These are phyloP conservation scores for Varanus salvator DNA, from an alignment of 2,113 vertebrate genomes.

Conservation along the genomic window DNA sequence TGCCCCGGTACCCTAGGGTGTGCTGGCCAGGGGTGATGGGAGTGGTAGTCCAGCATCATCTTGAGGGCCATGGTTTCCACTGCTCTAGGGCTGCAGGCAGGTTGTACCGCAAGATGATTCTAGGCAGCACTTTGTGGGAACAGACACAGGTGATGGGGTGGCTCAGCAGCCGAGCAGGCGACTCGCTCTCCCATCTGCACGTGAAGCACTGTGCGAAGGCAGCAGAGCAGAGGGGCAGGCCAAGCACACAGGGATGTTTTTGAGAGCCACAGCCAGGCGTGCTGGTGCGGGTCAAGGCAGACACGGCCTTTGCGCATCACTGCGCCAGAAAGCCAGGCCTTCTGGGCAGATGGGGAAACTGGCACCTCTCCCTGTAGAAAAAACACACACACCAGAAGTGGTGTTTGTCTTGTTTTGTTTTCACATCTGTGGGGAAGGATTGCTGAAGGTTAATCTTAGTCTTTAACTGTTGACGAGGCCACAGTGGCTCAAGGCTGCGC, in stretches of 20 bases:
- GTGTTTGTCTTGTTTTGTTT: neutral
- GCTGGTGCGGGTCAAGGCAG: neutral
- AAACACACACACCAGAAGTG: neutral
- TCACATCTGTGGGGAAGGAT: neutral
- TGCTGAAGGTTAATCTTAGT: neutral
- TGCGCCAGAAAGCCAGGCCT: neutral
- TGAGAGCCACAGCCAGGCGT: neutral
- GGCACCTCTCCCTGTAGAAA: slow-evolving; percentile 10
- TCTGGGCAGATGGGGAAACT: neutral
- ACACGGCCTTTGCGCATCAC: neutral
- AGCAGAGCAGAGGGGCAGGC: neutral
- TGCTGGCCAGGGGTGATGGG: neutral
- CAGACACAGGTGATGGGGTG: neutral
- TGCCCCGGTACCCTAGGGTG: neutral
- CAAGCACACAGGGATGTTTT: neutral
- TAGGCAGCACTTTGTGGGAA: neutral
- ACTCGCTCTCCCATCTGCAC: neutral
- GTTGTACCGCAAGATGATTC: neutral
- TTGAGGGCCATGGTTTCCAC: neutral
- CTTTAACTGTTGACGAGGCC: neutral
- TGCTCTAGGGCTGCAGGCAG: neutral
- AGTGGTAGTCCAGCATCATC: neutral
- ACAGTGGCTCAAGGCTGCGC: neutral
- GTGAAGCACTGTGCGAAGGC: neutral
- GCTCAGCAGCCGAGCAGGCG: neutral